Evolutionary conservation across 2,113 vertebrate genomes (phyloP).

Genomic region (Neotragus moschatus): DNA sequence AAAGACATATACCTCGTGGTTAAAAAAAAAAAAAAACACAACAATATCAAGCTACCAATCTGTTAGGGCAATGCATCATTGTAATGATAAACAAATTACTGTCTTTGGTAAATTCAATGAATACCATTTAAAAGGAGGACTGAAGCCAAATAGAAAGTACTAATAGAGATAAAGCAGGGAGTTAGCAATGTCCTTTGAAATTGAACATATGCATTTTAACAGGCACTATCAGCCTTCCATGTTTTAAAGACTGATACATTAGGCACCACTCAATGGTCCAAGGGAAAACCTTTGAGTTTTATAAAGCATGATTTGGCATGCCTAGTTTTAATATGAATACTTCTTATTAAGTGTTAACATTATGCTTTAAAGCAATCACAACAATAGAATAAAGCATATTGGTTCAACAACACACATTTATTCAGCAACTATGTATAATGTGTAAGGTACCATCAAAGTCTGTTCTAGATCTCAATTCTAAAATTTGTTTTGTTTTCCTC

Average conservation of each 20-base stretch:
- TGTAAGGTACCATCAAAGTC: not conserved
- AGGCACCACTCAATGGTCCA: not conserved
- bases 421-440: not conserved
- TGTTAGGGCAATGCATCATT: constrained; percentile 47
- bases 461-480: not conserved
- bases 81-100: constrained; percentile 58
- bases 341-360: constrained; percentile 31
- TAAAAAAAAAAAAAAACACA: not conserved
- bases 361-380: constrained; percentile 28
- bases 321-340: constrained; percentile 5
- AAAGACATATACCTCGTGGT: not conserved
- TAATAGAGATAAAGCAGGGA: constrained; percentile 54
- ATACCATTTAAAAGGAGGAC: constrained; percentile 45
- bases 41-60: constrained; percentile 6
- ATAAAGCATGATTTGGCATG: constrained; percentile 13
- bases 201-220: not conserved
- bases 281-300: constrained; percentile 30
- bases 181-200: constrained; percentile 41
- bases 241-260: constrained; percentile 53
- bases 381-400: not conserved
- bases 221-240: not conserved
- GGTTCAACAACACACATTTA: not conserved
- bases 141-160: constrained; percentile 39
- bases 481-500: not conserved
- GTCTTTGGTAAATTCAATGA: constrained; percentile 56